Percentiles rank a stretch among this genome's conserved stretches.
Conservation (phyloP, 1,140 invertebrate species). For the Harpegnathos saltator region DNA sequence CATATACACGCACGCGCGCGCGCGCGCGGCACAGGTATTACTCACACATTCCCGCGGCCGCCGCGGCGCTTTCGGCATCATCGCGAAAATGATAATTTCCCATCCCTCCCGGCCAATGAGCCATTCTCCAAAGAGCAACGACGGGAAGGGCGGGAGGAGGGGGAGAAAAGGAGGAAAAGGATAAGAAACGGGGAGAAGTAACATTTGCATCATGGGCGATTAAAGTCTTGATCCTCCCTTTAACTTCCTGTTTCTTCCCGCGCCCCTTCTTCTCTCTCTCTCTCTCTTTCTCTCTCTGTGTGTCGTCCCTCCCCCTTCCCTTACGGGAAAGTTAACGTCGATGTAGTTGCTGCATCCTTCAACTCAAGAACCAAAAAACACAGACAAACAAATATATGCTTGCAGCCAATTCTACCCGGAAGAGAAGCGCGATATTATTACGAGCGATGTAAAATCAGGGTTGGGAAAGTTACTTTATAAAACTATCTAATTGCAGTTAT, state of each 20-base stretch:
- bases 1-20: too few species aligned
- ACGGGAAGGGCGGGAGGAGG: background rate
- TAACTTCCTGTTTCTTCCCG: background rate
- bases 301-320: too few species aligned
- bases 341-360: too few species aligned
- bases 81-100: constrained; percentile 6
- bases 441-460: too few species aligned
- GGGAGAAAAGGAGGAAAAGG: background rate
- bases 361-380: too few species aligned
- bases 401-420: too few species aligned
- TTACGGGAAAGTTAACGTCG: too few species aligned
- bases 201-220: constrained; percentile 10
- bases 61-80: background rate
- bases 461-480: too few species aligned
- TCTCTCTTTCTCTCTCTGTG: background rate
- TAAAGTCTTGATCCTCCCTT: background rate
- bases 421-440: too few species aligned
- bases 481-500: too few species aligned
- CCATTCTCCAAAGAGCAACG: background rate
- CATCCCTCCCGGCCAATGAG: background rate
- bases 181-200: constrained; percentile 12
- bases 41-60: background rate
- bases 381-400: too few species aligned
- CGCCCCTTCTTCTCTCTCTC: background rate
- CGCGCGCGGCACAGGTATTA: background rate